Conservation (phyloP, 2,797 vertebrate species). For the Hydrolagus colliei region DNA sequence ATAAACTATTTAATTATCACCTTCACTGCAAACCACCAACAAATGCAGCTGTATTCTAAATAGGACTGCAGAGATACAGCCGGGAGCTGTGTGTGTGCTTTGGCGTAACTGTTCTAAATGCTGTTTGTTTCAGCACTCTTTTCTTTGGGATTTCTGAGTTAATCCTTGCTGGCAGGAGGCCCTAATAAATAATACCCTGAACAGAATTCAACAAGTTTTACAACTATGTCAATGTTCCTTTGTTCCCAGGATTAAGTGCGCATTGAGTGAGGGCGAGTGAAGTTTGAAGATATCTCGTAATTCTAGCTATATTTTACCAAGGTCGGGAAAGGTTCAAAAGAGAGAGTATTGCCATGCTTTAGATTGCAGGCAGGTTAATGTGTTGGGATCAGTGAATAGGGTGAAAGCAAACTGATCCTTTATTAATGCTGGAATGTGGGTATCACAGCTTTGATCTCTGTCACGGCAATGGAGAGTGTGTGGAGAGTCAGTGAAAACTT, state of each 20-base stretch:
- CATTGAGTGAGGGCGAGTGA: background rate
- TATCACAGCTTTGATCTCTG: background rate
- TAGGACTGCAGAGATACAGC: background rate
- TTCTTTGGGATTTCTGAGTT: background rate
- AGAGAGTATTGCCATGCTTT: background rate
- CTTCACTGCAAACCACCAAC: background rate
- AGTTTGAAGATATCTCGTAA: too few relatives aligned
- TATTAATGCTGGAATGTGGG: background rate
- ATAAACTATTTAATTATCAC: background rate
- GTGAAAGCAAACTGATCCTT: background rate
- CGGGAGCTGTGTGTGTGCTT: background rate
- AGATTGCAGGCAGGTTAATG: constrained; percentile 1
- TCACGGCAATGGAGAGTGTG: background rate
- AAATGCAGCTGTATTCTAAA: constrained; percentile 1
- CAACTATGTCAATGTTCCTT: background rate
- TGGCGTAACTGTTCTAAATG: background rate
- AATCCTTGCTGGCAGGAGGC: background rate
- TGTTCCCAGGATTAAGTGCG: background rate
- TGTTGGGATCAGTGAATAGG: background rate
- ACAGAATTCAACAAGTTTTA: background rate
- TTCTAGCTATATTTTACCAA: too few relatives aligned
- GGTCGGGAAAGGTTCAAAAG: background rate
- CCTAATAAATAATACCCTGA: background rate
- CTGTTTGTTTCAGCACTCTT: background rate
- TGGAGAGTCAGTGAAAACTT: background rate